phyloP scores from a whole-genome alignment of 1,140 invertebrate species.

The Brachystomella parvula region DNA sequence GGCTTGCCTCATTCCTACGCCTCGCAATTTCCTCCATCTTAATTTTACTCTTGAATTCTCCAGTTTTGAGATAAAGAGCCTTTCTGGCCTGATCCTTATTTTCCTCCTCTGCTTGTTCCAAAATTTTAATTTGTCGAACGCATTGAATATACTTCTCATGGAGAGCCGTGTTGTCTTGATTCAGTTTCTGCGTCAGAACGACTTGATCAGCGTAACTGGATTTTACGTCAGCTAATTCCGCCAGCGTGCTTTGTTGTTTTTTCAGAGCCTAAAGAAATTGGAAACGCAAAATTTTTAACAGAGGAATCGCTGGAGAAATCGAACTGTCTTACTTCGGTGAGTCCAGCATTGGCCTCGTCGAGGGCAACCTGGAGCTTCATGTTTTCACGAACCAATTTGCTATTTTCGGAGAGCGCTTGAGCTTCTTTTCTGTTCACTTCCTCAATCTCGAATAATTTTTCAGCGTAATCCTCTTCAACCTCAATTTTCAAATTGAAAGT shows the following conservation, averaged over 20 bases:
- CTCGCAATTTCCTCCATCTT: background rate
- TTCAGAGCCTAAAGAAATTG: background rate
- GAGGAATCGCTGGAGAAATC: background rate
- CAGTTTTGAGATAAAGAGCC: background rate
- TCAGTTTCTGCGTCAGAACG: background rate
- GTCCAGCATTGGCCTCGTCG: background rate
- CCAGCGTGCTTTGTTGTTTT: background rate
- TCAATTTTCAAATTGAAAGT: background rate
- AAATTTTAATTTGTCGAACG: background rate
- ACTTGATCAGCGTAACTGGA: background rate
- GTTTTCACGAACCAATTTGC: background rate
- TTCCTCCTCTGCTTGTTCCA: constrained; percentile 53
- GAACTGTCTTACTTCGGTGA: background rate
- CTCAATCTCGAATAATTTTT: background rate
- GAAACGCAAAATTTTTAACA: background rate
- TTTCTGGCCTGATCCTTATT: constrained; percentile 49
- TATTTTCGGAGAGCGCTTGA: background rate
- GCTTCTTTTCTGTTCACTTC: background rate
- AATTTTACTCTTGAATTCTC: background rate
- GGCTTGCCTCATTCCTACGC: background rate
- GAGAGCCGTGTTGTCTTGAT: background rate
- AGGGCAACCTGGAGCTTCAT: background rate
- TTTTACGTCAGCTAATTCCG: background rate
- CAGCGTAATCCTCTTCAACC: background rate
- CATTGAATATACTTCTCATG: constrained; percentile 25